phyloP scores from a whole-genome alignment of 2,113 vertebrate species.

The Choloepus hoffmanni region DNA sequence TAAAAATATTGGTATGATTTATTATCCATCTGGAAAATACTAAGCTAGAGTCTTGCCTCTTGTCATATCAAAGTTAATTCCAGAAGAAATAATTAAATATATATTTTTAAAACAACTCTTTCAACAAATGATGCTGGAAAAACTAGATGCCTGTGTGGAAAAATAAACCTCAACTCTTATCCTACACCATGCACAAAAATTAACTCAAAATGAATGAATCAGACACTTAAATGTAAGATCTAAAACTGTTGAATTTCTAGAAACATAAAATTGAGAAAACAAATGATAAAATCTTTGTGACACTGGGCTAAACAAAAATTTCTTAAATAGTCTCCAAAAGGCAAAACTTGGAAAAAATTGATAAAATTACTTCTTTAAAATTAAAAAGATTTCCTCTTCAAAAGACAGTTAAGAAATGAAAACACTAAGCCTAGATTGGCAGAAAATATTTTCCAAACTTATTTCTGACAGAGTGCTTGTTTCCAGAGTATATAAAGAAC shows the following conservation, averaged over 20 bases:
- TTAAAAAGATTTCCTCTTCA: background rate
- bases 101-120: background rate
- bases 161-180: background rate
- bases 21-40: background rate
- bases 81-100: background rate
- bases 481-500: background rate
- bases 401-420: constrained; percentile 6
- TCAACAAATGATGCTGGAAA: background rate
- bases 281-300: background rate
- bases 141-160: background rate
- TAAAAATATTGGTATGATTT: background rate
- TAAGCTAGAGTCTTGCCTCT: background rate
- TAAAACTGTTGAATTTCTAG: background rate
- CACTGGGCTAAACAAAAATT: background rate
- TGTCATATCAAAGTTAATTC: background rate
- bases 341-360: background rate
- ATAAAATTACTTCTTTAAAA: background rate
- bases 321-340: background rate
- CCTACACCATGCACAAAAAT: background rate
- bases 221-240: background rate
- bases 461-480: background rate
- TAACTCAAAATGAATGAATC: background rate
- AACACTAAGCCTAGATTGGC: background rate
- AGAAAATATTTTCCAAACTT: constrained; percentile 2
- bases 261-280: background rate